Evolutionary conservation across 2,113 vertebrate genomes (phyloP), one percentile per base, ranked within the genome.

Genomic region (Axis porcinus): DNA sequence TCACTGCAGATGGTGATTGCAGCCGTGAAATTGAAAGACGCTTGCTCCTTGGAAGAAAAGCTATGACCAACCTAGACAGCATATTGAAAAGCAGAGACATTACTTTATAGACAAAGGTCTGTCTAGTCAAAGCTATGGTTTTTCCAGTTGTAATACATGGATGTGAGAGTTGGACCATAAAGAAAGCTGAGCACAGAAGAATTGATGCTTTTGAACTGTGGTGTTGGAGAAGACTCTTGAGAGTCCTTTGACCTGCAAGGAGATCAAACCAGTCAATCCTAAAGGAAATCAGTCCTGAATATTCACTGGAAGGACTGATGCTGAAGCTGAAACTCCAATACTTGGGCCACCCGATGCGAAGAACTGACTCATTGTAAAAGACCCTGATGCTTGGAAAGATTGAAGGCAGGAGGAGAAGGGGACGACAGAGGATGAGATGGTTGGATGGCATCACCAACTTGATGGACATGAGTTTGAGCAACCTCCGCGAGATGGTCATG

Each of bases 401-500:
- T 40, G 67, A 40, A 40, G 10, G 67, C n/a, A 40, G 67, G 67
- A 40, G 67, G n/a, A 70, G n/a, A 40, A 70, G n/a, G 10, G n/a
- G 9, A 40, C 1, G 19, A 12, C 67, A 23, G 62, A 67, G n/a
- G 19, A 70, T 70, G n/a, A 40, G 19, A 70, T 23, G n/a, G 19
- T 40, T 40, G n/a, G n/a, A 40, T 23, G 0, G 19, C n/a, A 74
- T 74, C 67, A 74, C n/a, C n/a, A 13, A 74, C 67, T 40, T 23
- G 19, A 40, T 40, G 19, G n/a, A 40, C 19, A 40, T 23, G 67
- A 74, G 67, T 40, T 74, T 40, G 8, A 74, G n/a, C 67, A 12
- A 74, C 19, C n/a, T 23, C n/a, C 0, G 0, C 2, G n/a, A 40
- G 19, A 74, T 23, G n/a, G n/a, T 40, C n/a, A 6, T 23, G 67